Conservation (phyloP, 2,888 invertebrate genomes). For the Sturmia bella region DNA sequence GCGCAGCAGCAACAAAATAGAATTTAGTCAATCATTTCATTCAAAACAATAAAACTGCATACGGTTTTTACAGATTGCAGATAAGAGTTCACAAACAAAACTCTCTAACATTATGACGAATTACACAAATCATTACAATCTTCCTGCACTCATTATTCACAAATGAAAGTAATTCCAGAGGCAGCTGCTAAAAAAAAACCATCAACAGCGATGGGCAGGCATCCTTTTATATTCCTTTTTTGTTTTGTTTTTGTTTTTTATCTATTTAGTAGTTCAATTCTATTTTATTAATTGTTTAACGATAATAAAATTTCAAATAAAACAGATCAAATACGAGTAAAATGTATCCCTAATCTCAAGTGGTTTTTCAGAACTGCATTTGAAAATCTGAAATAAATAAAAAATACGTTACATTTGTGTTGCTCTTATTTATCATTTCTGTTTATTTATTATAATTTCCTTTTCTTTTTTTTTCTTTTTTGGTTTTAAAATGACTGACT, state of each 20-base stretch:
- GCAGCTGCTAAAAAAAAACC: constrained; percentile 55
- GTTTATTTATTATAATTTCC: constrained; percentile 8
- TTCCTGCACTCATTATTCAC: constrained; percentile 21
- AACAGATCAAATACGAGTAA: constrained; percentile 26
- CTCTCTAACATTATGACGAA: constrained; percentile 13
- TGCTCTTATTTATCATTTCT: constrained; percentile 20
- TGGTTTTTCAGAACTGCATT: constrained; percentile 50
- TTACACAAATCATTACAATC: constrained; percentile 47
- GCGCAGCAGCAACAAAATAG: background rate
- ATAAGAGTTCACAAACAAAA: constrained; percentile 26
- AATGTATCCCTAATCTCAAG: constrained; percentile 60
- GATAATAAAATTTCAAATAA: constrained; percentile 50
- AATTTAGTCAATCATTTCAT: too few species aligned
- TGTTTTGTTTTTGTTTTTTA: background rate
- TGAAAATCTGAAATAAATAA: constrained; percentile 30
- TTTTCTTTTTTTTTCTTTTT: constrained; percentile 15
- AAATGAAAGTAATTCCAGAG: constrained; percentile 18
- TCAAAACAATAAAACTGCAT: too few species aligned
- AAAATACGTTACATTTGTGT: constrained; percentile 59
- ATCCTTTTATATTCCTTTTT: constrained; percentile 48
- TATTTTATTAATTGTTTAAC: constrained; percentile 57
- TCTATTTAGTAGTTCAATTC: constrained; percentile 12
- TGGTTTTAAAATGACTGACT: constrained; percentile 41
- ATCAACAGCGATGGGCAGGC: constrained; percentile 18
- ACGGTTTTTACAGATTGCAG: constrained; percentile 29